These are phyloP conservation scores for Centropus bengalensis DNA, from an alignment of 2,113 vertebrate species.

Conservation along the genomic window DNA sequence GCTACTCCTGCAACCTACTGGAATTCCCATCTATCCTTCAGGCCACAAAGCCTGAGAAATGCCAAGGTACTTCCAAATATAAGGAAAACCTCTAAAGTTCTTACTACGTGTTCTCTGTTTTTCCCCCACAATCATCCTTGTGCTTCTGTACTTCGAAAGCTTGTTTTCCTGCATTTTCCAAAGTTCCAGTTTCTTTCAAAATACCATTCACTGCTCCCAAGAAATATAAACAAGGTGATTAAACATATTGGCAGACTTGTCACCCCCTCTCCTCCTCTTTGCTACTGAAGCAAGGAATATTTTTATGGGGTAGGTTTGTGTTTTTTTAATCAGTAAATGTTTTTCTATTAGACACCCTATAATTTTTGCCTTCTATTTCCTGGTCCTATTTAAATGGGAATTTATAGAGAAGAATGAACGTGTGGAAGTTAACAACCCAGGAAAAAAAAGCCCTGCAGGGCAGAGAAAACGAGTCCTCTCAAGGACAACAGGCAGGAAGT, in stretches of 20 bases:
- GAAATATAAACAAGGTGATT: background rate
- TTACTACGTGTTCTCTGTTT: background rate
- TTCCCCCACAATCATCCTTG: background rate
- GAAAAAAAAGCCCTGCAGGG: background rate
- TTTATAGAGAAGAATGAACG: background rate
- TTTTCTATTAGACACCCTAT: background rate
- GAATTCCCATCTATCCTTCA: background rate
- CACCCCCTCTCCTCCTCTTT: background rate
- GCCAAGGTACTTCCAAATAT: background rate
- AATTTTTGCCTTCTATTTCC: background rate
- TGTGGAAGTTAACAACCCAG: background rate
- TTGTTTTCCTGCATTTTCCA: background rate
- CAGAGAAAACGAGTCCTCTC: background rate
- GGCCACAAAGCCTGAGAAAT: background rate
- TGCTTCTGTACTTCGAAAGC: background rate
- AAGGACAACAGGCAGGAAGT: background rate
- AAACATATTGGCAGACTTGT: background rate
- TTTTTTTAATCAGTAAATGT: background rate
- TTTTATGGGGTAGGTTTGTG: no score
- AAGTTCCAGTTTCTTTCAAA: background rate
- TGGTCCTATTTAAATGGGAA: background rate
- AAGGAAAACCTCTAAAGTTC: background rate
- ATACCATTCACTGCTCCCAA: background rate
- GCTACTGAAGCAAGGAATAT: background rate
- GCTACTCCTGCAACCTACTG: background rate